Base-by-base conservation (phyloP, 2,113 vertebrate genomes). In the Chaetops frenatus region DNA sequence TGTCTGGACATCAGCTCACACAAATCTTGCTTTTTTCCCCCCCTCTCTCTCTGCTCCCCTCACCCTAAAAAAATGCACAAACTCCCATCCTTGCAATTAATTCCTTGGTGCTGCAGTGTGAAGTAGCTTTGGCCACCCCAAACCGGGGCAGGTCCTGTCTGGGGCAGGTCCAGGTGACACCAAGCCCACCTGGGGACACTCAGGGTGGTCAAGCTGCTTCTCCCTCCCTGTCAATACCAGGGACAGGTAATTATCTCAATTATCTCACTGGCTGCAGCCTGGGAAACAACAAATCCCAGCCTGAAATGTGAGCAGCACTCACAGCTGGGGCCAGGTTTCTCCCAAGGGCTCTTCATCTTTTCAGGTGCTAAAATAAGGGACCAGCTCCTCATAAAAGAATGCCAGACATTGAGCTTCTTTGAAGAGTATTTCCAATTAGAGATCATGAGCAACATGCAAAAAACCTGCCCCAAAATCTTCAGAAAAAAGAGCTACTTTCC, bases 211-310 rank as follows among this genome's bases (percentile, higher is more conserved):
- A 35, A 5, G 21, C 36, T 23, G 23, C 16, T 9, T 61, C 38
- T 76, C 53, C 62, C 62, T 86, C 54, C 5, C 17, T 20, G 4
- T n/a, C 12, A 70, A 38, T 9, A 40, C n/a, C 80, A 62, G 54
- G 81, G 27, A 70, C 74, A 90, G 70, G 53, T 18, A 60, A 93
- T 97, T 86, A 81, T 86, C 90, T 51, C 87, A 15, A 90, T 97
- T 83, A 60, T 81, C 88, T 42, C 85, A 6, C 61, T 56, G 33
- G 23, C 76, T 80, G 56, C 48, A 57, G 84, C 24, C 57, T 86
- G 84, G 45, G 40, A 79, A 93, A 86, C 85, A 93, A 66, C 84
- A 89, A 27, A 25, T 22, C 89, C 15, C 5, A 16, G 22, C 62
- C 79, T 28, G 50, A 25, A 45, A 65, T 19, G 58, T 33, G 51